Evolutionary conservation across 1,140 invertebrate species (phyloP).

Genomic region (Zaprionus camerounensis): DNA sequence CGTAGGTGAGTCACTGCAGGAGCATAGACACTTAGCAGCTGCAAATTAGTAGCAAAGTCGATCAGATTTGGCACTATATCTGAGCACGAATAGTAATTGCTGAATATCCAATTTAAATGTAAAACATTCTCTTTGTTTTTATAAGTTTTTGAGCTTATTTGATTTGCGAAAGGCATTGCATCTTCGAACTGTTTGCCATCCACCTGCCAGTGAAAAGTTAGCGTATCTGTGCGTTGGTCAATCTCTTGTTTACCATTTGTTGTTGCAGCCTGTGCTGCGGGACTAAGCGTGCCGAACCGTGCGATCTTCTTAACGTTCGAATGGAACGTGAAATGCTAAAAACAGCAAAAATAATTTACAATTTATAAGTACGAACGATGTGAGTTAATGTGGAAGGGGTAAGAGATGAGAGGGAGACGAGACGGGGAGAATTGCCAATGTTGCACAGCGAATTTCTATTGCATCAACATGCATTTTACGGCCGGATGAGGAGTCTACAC

Average conservation of each 20-base stretch:
- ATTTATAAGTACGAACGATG: constrained; percentile 51
- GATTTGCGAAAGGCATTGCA: too few species aligned
- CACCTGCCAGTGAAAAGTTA: not conserved
- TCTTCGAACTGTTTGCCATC: not conserved
- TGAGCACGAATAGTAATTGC: too few species aligned
- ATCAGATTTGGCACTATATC: too few species aligned
- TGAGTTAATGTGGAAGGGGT: not conserved
- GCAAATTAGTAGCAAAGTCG: not conserved
- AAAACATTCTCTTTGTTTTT: too few species aligned
- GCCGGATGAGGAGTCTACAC: constrained; percentile 9
- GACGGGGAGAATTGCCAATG: not conserved
- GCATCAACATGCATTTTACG: constrained; percentile 65
- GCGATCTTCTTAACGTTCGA: constrained; percentile 35
- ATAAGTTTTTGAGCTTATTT: too few species aligned
- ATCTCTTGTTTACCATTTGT: not conserved
- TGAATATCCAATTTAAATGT: too few species aligned
- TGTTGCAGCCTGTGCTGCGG: constrained; percentile 27
- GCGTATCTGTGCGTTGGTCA: constrained; percentile 11
- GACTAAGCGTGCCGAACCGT: constrained; percentile 46
- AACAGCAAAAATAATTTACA: constrained; percentile 60
- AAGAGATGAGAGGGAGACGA: too few species aligned
- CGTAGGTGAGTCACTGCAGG: not conserved
- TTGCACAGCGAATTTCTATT: constrained; percentile 63
- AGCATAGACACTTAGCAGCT: too few species aligned
- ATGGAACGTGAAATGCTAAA: constrained; percentile 45